Evolutionary conservation across 2,113 vertebrate species (phyloP), one percentile per base, ranked within the genome.

Genomic region (Sylvia atricapilla): DNA sequence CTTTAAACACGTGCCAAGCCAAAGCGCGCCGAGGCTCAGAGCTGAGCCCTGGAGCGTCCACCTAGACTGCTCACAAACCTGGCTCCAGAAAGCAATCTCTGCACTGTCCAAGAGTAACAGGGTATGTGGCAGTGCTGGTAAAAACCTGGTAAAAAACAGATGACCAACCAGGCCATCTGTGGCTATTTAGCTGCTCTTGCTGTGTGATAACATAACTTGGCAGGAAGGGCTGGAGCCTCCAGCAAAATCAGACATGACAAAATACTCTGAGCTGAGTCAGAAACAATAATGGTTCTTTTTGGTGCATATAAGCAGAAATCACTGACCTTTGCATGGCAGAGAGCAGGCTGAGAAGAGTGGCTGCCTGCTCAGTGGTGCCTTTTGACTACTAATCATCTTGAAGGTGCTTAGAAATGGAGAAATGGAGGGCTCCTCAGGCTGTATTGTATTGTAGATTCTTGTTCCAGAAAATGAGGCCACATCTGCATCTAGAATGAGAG

Each of bases 231-330:
- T 94, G 92, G 93, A 94, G 94, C 87, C 52, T 87, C 81, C 75
- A 73, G 95, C 87, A 95, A 93, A 95, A 70, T 84, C 85, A 93
- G 91, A 93, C 59, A 52, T 59, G 84, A 93, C 73, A 90, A 76
- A 93, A 83, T 70, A 75, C 75, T 92, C 62, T 50, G 72, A 85
- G 77, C 86, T 96, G 93, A 96, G 78, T 95, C 93, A 91, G 80
- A 90, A 73, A 73, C 35, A 56, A 56, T 75, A 44, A 76, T 68
- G 28, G 39, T 87, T 76, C 31, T 87, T 68, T 47, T 82, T 23
- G 6, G 70, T 90, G 62, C 50, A 14, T 69, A 92, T 91, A 77
- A 94, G 90, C 79, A 95, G 35, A 74, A 91, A 63, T 30, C 41
- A 52, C 24, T 58, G 73, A 49, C 43, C 64, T 90, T 33, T 55